Conservation (phyloP, 2,888 invertebrate genomes). For the Platypus cylindrus region DNA sequence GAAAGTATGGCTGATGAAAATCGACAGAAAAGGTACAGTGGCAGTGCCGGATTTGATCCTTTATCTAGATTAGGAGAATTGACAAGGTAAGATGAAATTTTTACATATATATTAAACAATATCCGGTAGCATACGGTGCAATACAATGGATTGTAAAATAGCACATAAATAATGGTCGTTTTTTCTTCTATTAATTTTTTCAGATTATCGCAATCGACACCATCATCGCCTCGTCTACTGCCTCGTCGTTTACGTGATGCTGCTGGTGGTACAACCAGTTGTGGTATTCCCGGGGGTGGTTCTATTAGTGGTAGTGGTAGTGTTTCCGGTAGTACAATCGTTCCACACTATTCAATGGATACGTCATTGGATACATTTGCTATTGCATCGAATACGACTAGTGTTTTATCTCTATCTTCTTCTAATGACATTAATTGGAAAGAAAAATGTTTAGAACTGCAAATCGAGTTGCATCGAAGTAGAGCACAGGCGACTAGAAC, state of each 20-base stretch:
- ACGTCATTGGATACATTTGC: conserved; percentile 7
- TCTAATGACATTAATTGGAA: conserved; percentile 67
- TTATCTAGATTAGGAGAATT: conserved; percentile 60
- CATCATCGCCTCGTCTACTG: conserved; percentile 59
- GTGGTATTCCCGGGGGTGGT: conserved; percentile 3
- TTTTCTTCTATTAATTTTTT: no score
- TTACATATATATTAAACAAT: not conserved
- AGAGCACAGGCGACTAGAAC: conserved; percentile 78
- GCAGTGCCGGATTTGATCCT: conserved; percentile 76
- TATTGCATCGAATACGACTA: conserved; percentile 21
- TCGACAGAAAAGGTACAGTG: conserved; percentile 49
- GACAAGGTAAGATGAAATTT: conserved; percentile 28
- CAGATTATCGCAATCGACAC: conserved; percentile 44
- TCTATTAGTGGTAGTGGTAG: conserved; percentile 5
- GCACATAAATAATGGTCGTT: no score
- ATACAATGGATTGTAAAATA: no score
- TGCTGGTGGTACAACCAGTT: conserved; percentile 7
- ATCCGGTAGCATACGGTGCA: not conserved
- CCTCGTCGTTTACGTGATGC: conserved; percentile 52
- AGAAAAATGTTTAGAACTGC: conserved; percentile 74
- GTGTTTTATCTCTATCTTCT: conserved; percentile 20
- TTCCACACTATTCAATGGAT: no score
- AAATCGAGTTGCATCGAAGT: conserved; percentile 74
- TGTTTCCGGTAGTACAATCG: conserved; percentile 6
- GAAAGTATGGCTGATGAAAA: conserved; percentile 20